phyloP scores from a whole-genome alignment of 1,140 invertebrate genomes.

The Drosophila pallidifrons region DNA sequence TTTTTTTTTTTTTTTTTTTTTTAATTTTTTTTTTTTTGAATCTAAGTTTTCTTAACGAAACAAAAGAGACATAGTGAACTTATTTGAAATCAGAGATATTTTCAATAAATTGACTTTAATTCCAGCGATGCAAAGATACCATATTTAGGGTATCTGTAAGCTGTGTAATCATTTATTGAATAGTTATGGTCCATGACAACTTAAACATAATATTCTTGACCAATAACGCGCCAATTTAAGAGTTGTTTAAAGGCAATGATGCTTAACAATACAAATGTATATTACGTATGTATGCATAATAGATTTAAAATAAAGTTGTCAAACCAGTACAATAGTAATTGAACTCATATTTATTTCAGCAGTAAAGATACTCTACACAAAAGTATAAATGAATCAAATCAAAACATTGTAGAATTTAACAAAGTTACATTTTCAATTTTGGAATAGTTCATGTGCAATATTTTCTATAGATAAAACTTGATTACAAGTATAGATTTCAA shows the following conservation, averaged over 20 bases:
- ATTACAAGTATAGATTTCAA: too few relatives aligned
- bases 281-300: not conserved
- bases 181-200: too few relatives aligned
- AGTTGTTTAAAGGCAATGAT: slow-evolving; percentile 25
- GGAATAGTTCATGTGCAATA: too few relatives aligned
- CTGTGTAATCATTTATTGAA: too few relatives aligned
- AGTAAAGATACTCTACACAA: not conserved
- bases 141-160: not conserved
- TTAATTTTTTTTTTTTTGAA: slow-evolving; percentile 13
- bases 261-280: slow-evolving; percentile 35
- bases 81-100: too few relatives aligned
- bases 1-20: slow-evolving; percentile 10
- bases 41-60: slow-evolving; percentile 6
- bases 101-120: slow-evolving; percentile 1
- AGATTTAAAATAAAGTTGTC: not conserved
- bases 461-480: too few relatives aligned
- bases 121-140: not conserved
- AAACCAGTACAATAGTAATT: not conserved
- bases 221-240: too few relatives aligned
- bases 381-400: not conserved
- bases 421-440: not conserved
- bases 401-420: not conserved
- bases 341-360: not conserved
- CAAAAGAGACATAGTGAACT: not conserved
- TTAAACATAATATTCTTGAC: not conserved